Conservation (phyloP, 2,888 invertebrate genomes). For the Galerucella pusilla region DNA sequence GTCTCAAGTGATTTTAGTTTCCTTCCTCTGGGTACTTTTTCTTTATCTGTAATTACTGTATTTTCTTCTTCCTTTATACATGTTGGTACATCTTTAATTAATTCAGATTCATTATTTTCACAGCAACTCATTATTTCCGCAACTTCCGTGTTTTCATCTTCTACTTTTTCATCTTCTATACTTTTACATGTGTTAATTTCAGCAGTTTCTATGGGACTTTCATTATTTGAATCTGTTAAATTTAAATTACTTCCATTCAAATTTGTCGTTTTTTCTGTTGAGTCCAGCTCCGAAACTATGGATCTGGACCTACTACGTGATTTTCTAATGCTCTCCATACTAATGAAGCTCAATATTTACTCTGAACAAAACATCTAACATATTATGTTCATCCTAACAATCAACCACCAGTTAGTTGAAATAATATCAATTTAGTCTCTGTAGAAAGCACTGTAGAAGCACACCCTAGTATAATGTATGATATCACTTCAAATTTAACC, state of each 20-base stretch:
- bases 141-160: not conserved
- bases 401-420: not conserved
- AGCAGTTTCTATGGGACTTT: not conserved
- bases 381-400: not conserved
- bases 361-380: not conserved
- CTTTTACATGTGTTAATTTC: not conserved
- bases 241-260: conserved; percentile 13
- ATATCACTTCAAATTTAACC: not conserved
- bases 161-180: not conserved
- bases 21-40: conserved; percentile 35
- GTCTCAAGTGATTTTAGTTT: conserved; percentile 40
- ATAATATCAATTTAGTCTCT: not conserved
- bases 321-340: conserved; percentile 40
- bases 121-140: not conserved
- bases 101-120: not conserved
- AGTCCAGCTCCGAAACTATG: conserved; percentile 33
- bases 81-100: conserved; percentile 5
- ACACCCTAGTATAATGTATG: not conserved
- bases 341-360: conserved; percentile 7
- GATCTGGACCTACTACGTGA: conserved; percentile 39
- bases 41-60: conserved; percentile 9
- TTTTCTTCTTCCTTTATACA: not conserved
- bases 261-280: conserved; percentile 21
- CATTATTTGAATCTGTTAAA: not conserved
- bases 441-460: not conserved